Percentiles rank a stretch among this genome's conserved stretches.
Evolutionary conservation across 1,140 invertebrate genomes (phyloP).

Genomic region (Monochamus saltuarius): DNA sequence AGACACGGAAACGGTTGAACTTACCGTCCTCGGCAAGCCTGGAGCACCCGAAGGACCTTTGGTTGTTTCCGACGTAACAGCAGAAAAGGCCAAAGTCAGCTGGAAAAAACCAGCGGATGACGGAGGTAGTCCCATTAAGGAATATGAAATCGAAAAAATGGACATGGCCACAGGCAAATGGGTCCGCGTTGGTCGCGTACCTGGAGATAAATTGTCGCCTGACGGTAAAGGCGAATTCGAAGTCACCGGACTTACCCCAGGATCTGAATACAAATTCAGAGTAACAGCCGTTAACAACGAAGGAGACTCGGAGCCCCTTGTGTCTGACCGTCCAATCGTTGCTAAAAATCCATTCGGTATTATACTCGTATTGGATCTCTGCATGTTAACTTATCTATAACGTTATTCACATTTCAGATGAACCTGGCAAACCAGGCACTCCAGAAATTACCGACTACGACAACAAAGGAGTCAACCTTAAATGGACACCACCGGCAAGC

Average conservation of each 20-base stretch:
- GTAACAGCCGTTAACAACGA: constrained; percentile 95
- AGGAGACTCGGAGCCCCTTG: constrained; percentile 92
- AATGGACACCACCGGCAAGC: constrained; percentile 87
- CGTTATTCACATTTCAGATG: constrained; percentile 57
- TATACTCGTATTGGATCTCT: neutral
- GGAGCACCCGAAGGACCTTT: constrained; percentile 85
- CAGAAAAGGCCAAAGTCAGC: constrained; percentile 81
- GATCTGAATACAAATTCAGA: constrained; percentile 93
- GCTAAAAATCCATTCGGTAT: constrained; percentile 97
- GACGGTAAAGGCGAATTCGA: constrained; percentile 67
- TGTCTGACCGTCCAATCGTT: constrained; percentile 77
- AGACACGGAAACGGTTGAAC: constrained; percentile 86
- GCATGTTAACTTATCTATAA: neutral
- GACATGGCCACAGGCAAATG: constrained; percentile 87
- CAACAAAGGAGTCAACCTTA: constrained; percentile 89
- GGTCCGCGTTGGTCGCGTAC: constrained; percentile 79
- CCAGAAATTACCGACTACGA: constrained; percentile 91
- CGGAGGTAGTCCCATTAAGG: constrained; percentile 89
- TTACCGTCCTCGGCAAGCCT: constrained; percentile 88
- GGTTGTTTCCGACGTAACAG: constrained; percentile 82
- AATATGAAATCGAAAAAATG: constrained; percentile 94
- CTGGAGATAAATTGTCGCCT: constrained; percentile 70
- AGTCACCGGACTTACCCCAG: constrained; percentile 86
- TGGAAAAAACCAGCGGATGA: constrained; percentile 93
- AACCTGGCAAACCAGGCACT: constrained; percentile 83